Percentiles rank a stretch among this genome's conserved stretches.
phyloP scores from a whole-genome alignment of 2,888 invertebrate genomes.

The Oscheius sp. region DNA sequence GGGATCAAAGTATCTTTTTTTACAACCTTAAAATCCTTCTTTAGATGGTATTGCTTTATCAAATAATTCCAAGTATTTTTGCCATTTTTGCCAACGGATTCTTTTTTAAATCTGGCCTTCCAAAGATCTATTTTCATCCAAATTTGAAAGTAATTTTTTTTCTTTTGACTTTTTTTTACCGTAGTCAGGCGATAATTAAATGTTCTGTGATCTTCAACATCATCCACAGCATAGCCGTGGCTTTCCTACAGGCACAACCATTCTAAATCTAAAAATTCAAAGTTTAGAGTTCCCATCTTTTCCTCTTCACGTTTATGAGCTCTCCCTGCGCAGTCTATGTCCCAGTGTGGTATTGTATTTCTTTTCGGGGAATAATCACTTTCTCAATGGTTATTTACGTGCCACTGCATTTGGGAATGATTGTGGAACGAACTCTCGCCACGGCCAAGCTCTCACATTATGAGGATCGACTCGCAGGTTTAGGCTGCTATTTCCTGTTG shows the following conservation, averaged over 20 bases:
- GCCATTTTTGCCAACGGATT: no score
- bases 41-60: no score
- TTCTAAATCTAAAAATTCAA: neutral
- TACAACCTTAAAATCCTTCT: no score
- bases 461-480: neutral
- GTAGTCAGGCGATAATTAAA: no score
- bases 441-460: neutral
- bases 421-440: neutral
- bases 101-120: neutral
- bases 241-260: neutral
- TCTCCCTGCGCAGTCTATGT: neutral
- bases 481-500: neutral
- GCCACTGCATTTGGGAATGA: neutral
- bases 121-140: neutral
- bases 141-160: neutral
- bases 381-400: neutral
- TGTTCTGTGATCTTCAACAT: neutral
- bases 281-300: neutral
- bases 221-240: neutral
- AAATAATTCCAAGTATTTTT: no score
- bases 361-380: neutral
- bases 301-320: neutral
- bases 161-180: no score
- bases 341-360: neutral
- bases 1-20: no score